These are phyloP conservation scores for Nasua narica DNA, from an alignment of 2,797 vertebrate genomes.

Conservation along the genomic window DNA sequence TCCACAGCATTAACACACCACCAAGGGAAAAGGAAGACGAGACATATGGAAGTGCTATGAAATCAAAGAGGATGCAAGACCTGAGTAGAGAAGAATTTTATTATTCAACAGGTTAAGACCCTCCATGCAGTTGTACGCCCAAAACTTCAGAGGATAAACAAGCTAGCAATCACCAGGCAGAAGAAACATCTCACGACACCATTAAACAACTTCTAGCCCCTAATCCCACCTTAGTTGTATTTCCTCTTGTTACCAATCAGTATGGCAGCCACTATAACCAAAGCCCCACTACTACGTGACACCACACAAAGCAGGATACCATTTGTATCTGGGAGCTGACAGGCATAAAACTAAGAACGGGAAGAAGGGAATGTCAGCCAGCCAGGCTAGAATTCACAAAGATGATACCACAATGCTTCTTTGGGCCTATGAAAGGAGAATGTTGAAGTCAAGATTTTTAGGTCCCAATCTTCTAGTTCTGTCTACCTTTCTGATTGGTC, in stretches of 20 bases:
- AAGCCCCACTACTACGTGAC: background rate
- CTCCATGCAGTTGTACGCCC: constrained; percentile 10
- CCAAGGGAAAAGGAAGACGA: constrained; percentile 24
- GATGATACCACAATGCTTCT: constrained; percentile 14
- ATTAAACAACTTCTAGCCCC: background rate
- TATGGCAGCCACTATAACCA: background rate
- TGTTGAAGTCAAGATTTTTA: constrained; percentile 8
- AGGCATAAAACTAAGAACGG: constrained; percentile 11
- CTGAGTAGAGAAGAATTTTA: background rate
- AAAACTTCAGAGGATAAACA: constrained; percentile 34
- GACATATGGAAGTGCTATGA: background rate
- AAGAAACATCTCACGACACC: background rate
- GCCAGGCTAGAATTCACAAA: background rate
- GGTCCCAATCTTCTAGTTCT: constrained; percentile 6
- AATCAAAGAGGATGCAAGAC: background rate
- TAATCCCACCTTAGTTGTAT: constrained; percentile 6
- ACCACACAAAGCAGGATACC: constrained; percentile 19
- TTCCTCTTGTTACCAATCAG: background rate
- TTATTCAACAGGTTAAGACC: constrained; percentile 2
- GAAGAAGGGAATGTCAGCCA: constrained; percentile 24
- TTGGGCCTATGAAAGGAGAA: background rate
- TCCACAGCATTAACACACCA: background rate
- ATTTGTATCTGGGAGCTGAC: background rate
- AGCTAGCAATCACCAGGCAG: background rate
- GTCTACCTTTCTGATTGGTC: constrained; percentile 4